phyloP scores from a whole-genome alignment of 2,888 invertebrate genomes.

The Apoderus coryli region DNA sequence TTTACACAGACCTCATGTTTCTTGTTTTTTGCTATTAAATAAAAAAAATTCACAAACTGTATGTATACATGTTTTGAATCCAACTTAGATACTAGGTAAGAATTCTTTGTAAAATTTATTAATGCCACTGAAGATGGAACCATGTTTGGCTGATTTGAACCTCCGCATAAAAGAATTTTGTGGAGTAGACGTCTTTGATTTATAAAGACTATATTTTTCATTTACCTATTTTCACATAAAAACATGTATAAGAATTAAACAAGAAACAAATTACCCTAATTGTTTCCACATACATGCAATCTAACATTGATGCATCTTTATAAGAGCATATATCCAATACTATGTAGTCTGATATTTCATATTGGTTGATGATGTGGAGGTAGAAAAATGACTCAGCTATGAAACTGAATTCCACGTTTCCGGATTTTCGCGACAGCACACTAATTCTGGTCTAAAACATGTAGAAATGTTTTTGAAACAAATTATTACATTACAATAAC shows the following conservation, averaged over 20 bases:
- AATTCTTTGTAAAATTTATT: too few relatives aligned
- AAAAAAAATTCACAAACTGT: too few relatives aligned
- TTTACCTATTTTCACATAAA: slow-evolving; percentile 1
- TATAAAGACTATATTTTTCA: too few relatives aligned
- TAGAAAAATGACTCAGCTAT: slow-evolving; percentile 61
- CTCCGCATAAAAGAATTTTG: too few relatives aligned
- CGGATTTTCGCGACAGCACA: slow-evolving; percentile 39
- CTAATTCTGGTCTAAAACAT: slow-evolving; percentile 39
- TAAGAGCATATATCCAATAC: slow-evolving; percentile 74
- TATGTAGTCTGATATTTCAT: slow-evolving; percentile 47
- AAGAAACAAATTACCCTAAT: slow-evolving; percentile 62
- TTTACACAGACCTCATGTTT: too few relatives aligned
- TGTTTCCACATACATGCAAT: slow-evolving; percentile 73
- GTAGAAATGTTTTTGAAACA: background rate
- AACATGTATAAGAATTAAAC: too few relatives aligned
- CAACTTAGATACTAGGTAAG: too few relatives aligned
- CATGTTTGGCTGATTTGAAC: too few relatives aligned
- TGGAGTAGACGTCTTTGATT: too few relatives aligned
- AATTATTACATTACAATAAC: slow-evolving; percentile 2
- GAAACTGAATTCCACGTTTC: slow-evolving; percentile 40
- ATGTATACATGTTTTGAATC: too few relatives aligned
- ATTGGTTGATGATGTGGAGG: slow-evolving; percentile 77
- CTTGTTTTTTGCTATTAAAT: too few relatives aligned
- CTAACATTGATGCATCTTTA: slow-evolving; percentile 64
- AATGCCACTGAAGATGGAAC: too few relatives aligned